Evolutionary conservation across 2,113 vertebrate species (phyloP), one percentile per base, ranked within the genome.

Genomic region (Patagioenas fasciata): DNA sequence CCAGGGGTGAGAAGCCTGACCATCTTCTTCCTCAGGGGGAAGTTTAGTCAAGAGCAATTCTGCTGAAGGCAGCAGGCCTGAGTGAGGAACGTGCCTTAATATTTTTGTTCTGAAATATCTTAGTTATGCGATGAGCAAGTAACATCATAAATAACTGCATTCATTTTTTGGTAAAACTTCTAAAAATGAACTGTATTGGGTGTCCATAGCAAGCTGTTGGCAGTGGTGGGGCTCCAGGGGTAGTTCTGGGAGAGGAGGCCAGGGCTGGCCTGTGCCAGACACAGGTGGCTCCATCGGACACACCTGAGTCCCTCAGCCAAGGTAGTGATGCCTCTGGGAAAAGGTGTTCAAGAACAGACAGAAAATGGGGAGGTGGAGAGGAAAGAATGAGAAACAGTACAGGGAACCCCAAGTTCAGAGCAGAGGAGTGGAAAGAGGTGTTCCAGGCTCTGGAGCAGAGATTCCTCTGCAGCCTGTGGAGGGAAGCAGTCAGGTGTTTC

Each of bases 211-310:
- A 70, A 58, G 15, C 6, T 51, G 17, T 10, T 58, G 32, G 40
- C 50, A 58, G 14, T 1, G 1, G 16, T 3, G n/a, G 5, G 9
- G 6, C 28, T 70, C 15, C 14, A 34, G 12, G 18, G 7, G 56
- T 14, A 29, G 32, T 34, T 70, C 24, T 44, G 6, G 34, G 29
- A 75, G 34, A 18, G 74, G 15, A 53, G 25, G n/a, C 25, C 0
- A 1, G 10, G 15, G 12, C 26, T 62, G 28, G 12, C 13, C 20
- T 0, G 0, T 53, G 9, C 10, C 19, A 11, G 24, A 31, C 14
- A 17, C 1, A 1, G 7, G 6, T 0, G 1, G 15, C 57, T n/a
- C 11, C 44, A 40, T 16, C 2, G 5, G 29, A 40, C 5, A 31
- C 14, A 34, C 13, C 10, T 26, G 7, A 73, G 8, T 10, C 23